A percentile compares a stretch with the other conserved stretches of the same genome.
phyloP scores from a whole-genome alignment of 2,888 invertebrate species.

The Phortica magna region DNA sequence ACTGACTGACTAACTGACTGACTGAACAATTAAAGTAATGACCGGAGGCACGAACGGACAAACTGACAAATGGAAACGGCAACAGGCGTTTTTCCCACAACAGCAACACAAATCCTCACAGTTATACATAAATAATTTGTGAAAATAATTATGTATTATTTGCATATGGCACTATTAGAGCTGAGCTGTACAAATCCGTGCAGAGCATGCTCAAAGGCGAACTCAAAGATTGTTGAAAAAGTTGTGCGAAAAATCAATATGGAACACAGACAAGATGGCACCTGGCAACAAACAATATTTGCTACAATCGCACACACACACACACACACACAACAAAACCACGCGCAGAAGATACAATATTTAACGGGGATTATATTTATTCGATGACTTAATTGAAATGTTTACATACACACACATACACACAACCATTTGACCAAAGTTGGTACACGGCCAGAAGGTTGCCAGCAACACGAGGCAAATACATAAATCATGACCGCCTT shows the following conservation, averaged over 20 bases:
- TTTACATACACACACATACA: not conserved
- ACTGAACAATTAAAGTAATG: conserved; percentile 41
- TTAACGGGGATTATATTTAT: not conserved
- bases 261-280: conserved; percentile 52
- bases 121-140: not conserved
- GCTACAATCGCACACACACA: not conserved
- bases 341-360: conserved; percentile 10
- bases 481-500: too few species aligned
- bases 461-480: not conserved
- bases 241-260: conserved; percentile 60
- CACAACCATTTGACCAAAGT: conserved; percentile 8
- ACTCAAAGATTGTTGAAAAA: not conserved
- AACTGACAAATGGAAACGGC: conserved; percentile 19
- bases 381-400: not conserved
- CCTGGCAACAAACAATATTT: conserved; percentile 55
- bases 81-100: not conserved
- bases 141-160: not conserved
- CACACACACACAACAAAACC: conserved; percentile 1
- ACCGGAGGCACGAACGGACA: conserved; percentile 47
- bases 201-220: not conserved
- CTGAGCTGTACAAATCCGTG: not conserved
- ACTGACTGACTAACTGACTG: conserved; percentile 14
- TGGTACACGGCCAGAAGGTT: conserved; percentile 12
- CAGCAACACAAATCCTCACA: too few species aligned
- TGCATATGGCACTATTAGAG: not conserved